phyloP scores from a whole-genome alignment of 2,888 invertebrate species.

The Scaptomyza tumidula region DNA sequence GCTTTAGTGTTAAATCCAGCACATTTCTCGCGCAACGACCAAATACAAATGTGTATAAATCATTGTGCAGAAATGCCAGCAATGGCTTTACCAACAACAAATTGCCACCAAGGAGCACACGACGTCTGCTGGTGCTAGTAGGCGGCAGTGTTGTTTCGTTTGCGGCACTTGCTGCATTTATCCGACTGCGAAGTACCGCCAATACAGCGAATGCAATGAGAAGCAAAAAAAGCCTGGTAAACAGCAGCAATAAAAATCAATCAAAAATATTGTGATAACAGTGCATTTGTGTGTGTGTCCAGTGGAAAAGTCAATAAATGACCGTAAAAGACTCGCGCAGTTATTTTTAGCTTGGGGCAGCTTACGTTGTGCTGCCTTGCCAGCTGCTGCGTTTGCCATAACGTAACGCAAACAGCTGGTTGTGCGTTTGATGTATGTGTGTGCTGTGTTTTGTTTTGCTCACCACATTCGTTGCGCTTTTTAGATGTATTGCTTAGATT shows the following conservation, averaged over 20 bases:
- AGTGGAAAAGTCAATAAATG: conserved; percentile 72
- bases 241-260: not conserved
- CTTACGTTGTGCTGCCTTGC: conserved; percentile 37
- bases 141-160: conserved; percentile 61
- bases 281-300: not conserved
- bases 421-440: not conserved
- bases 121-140: conserved; percentile 40
- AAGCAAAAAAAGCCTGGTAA: conserved; percentile 65
- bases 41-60: conserved; percentile 27
- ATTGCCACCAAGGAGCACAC: conserved; percentile 22
- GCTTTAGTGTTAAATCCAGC: conserved; percentile 52
- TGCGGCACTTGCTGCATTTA: conserved; percentile 55
- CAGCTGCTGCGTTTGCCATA: conserved; percentile 49
- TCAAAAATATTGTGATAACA: not conserved
- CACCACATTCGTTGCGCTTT: conserved; percentile 50
- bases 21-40: conserved; percentile 44
- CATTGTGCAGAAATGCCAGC: conserved; percentile 37
- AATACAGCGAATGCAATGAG: conserved; percentile 57
- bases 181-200: conserved; percentile 46
- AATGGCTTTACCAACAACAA: conserved; percentile 32
- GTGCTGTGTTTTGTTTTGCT: conserved; percentile 61
- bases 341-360: conserved; percentile 78
- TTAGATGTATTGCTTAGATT: conserved; percentile 15
- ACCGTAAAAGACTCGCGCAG: conserved; percentile 74
- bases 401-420: conserved; percentile 61